These are phyloP conservation scores for Spea multiplicata DNA, from an alignment of 2,113 vertebrate genomes.

Conservation along the genomic window DNA sequence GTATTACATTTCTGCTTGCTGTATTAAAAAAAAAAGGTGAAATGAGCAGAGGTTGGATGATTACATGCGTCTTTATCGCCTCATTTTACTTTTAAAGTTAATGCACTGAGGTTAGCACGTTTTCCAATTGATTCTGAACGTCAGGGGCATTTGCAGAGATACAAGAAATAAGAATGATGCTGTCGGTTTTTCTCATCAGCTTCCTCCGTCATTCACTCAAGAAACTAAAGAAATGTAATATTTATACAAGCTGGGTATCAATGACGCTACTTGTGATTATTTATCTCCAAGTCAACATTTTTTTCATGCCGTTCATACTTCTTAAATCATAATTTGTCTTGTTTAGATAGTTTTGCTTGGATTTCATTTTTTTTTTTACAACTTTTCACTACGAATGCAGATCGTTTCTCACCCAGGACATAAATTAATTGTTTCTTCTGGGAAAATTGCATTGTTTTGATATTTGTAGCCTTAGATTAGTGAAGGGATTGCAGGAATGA, in stretches of 20 bases:
- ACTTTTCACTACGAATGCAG: not conserved
- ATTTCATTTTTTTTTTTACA: conserved; percentile 2
- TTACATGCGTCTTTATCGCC: not conserved
- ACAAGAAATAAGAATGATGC: not conserved
- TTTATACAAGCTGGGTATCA: conserved; percentile 28
- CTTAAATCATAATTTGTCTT: not conserved
- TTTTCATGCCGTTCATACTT: not conserved
- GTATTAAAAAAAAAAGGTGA: not conserved
- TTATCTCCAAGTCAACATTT: conserved; percentile 25
- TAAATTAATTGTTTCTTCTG: conserved; percentile 20
- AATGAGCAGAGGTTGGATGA: not conserved
- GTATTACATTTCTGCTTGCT: conserved; percentile 17
- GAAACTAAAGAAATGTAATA: conserved; percentile 39
- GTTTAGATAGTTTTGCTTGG: conserved; percentile 12
- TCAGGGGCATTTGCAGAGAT: conserved; percentile 10
- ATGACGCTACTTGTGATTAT: conserved; percentile 29
- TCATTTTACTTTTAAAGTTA: conserved; percentile 47
- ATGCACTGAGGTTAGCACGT: conserved; percentile 10
- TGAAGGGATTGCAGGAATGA: conserved; percentile 1
- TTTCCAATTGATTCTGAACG: conserved; percentile 16
- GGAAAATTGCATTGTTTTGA: conserved; percentile 13
- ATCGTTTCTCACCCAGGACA: not conserved
- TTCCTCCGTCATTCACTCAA: conserved; percentile 24
- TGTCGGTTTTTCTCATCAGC: conserved; percentile 10
- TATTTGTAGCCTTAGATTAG: not conserved